Conservation (phyloP, 2,113 vertebrate species). For the Nestor notabilis region DNA sequence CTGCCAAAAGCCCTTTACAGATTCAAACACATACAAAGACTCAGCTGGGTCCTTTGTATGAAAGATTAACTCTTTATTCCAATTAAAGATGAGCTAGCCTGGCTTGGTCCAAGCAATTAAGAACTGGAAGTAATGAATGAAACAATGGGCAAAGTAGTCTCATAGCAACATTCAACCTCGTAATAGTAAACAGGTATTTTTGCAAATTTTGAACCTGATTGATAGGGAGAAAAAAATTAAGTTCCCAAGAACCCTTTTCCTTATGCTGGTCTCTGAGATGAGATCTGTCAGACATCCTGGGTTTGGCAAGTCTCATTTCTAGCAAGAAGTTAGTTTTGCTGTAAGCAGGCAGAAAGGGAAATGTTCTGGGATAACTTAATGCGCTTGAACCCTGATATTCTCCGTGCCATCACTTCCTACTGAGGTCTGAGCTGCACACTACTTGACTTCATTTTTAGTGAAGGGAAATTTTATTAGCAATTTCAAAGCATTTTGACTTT, state of each 20-base stretch:
- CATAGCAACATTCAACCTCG: not conserved
- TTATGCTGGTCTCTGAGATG: not conserved
- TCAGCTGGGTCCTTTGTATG: conserved; percentile 70
- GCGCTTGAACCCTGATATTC: not conserved
- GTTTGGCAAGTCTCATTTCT: not conserved
- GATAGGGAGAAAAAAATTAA: not conserved
- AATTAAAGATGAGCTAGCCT: conserved; percentile 69
- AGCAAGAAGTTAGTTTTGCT: not conserved
- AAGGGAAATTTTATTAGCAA: not conserved
- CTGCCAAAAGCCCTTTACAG: conserved; percentile 72
- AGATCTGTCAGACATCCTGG: not conserved
- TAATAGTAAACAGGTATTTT: not conserved
- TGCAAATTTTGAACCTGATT: not conserved
- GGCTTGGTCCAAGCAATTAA: conserved; percentile 49
- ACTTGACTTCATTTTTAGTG: not conserved
- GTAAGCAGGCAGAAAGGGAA: not conserved
- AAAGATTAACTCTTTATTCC: conserved; percentile 77
- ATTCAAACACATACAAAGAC: conserved; percentile 65
- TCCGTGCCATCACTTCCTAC: not conserved
- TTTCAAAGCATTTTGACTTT: not conserved
- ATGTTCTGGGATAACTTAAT: not conserved
- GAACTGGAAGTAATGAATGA: conserved; percentile 30
- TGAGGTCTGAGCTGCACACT: not conserved
- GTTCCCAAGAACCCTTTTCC: not conserved
- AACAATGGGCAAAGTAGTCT: not conserved